Percentiles rank a stretch among this genome's conserved stretches.
Conservation (phyloP, 2,113 vertebrate species). For the Cacatua alba region DNA sequence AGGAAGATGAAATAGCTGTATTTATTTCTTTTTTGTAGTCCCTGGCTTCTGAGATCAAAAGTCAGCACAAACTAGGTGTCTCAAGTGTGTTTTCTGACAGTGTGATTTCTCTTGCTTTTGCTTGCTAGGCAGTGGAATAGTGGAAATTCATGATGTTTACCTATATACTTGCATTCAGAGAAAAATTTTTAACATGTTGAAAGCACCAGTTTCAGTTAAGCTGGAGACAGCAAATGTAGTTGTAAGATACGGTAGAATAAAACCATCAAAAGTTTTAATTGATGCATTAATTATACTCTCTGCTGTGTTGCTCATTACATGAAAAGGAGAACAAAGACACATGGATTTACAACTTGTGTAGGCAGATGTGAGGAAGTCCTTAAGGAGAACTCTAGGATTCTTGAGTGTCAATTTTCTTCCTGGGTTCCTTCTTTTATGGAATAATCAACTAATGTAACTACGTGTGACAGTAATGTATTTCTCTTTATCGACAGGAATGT, state of each 20-base stretch:
- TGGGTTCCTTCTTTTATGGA: neutral
- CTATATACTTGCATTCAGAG: neutral
- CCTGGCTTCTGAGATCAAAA: neutral
- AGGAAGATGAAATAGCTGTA: neutral
- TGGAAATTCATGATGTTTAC: neutral
- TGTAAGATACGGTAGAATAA: neutral
- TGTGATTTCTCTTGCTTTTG: neutral
- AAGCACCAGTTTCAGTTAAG: neutral
- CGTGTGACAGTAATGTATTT: neutral
- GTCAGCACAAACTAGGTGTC: neutral
- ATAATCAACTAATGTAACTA: neutral
- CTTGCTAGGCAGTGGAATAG: neutral
- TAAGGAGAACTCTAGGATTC: neutral
- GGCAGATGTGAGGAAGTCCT: neutral
- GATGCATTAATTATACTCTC: neutral
- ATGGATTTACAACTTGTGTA: neutral
- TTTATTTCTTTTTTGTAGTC: neutral
- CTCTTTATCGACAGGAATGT: slow-evolving; percentile 80
- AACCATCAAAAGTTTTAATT: neutral
- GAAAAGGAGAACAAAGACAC: neutral
- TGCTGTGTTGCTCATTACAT: neutral
- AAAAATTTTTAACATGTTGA: neutral
- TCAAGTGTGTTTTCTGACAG: neutral
- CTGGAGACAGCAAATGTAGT: neutral
- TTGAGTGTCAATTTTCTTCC: neutral